Conservation (phyloP, 2,888 invertebrate species). For the Sylvicola cinctus region DNA sequence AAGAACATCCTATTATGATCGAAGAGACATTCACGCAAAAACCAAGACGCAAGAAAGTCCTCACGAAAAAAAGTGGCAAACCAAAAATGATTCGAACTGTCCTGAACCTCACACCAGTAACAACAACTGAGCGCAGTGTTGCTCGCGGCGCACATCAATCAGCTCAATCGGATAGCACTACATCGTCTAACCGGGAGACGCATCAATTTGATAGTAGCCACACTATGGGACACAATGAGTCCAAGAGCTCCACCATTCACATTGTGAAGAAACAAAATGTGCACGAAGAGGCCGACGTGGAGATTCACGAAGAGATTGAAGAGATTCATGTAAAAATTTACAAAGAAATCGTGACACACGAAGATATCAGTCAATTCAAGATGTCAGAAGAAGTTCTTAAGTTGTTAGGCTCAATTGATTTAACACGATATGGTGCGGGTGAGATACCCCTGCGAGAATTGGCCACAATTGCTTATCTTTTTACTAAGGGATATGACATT, state of each 20-base stretch:
- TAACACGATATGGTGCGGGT: slow-evolving; percentile 61
- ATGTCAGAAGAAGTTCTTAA: slow-evolving; percentile 54
- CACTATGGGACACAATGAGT: slow-evolving; percentile 4
- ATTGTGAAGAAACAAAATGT: slow-evolving; percentile 17
- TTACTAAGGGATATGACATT: slow-evolving; percentile 53
- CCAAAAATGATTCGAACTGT: no score
- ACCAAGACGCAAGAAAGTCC: not conserved
- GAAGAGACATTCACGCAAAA: not conserved
- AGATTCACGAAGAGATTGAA: slow-evolving; percentile 29
- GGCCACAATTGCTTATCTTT: slow-evolving; percentile 59
- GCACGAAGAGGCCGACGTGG: slow-evolving; percentile 15
- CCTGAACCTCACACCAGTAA: no score
- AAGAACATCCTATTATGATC: no score
- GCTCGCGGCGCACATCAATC: no score
- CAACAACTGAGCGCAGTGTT: no score
- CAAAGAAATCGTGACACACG: slow-evolving; percentile 22
- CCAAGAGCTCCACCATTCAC: slow-evolving; percentile 5
- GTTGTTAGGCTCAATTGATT: slow-evolving; percentile 49
- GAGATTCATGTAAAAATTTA: slow-evolving; percentile 21
- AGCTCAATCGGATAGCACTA: slow-evolving; percentile 11
- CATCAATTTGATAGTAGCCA: slow-evolving; percentile 7
- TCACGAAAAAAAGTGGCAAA: not conserved
- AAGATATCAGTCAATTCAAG: slow-evolving; percentile 35
- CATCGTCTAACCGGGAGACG: slow-evolving; percentile 10
- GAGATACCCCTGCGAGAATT: slow-evolving; percentile 59